Evolutionary conservation across 2,888 invertebrate genomes (phyloP).

Genomic region (Ornithoptera priamus): DNA sequence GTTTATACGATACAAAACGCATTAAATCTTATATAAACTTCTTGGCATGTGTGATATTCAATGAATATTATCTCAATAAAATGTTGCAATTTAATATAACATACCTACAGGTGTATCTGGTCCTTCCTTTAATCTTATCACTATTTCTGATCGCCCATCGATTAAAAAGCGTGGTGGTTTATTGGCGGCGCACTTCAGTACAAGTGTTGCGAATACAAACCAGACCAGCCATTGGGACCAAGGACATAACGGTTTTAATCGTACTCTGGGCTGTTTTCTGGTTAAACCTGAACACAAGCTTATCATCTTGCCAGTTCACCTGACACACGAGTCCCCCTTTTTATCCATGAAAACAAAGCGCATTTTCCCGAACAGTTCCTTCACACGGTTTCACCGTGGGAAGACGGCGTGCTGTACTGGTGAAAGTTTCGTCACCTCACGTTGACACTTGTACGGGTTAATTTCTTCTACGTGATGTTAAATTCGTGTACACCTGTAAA

Average conservation of each 20-base stretch:
- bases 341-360: conserved; percentile 52
- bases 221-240: conserved; percentile 38
- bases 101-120: conserved; percentile 91
- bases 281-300: conserved; percentile 42
- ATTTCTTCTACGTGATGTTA: conserved; percentile 59
- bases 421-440: conserved; percentile 68
- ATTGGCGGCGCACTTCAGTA: conserved; percentile 72
- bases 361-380: conserved; percentile 65
- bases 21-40: not conserved
- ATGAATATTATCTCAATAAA: not conserved
- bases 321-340: conserved; percentile 52
- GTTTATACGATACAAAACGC: not conserved
- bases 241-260: conserved; percentile 62
- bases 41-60: not conserved
- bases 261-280: conserved; percentile 54
- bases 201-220: conserved; percentile 38
- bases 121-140: conserved; percentile 93
- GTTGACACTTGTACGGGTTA: conserved; percentile 46
- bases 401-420: conserved; percentile 53
- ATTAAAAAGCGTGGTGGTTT: conserved; percentile 92
- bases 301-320: conserved; percentile 62
- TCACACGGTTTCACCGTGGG: conserved; percentile 72
- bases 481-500: conserved; percentile 59
- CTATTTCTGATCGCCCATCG: conserved; percentile 94
- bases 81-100: conserved; percentile 42